These are phyloP conservation scores for Drosophila watanabei DNA, from an alignment of 1,140 invertebrate genomes.

Conservation along the genomic window DNA sequence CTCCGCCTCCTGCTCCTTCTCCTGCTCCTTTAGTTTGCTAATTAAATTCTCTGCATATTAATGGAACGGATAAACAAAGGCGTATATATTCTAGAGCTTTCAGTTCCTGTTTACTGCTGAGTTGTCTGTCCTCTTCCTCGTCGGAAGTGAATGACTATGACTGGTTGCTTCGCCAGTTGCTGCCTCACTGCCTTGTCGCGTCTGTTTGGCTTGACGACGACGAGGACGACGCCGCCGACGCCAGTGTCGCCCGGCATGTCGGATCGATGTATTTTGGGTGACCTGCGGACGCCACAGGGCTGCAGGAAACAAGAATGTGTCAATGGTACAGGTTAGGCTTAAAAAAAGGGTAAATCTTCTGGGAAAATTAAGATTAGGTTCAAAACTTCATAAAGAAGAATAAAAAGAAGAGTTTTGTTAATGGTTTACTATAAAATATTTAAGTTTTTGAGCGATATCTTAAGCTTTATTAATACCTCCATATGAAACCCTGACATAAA, in stretches of 20 bases:
- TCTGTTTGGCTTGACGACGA: conserved; percentile 76
- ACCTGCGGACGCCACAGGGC: conserved; percentile 46
- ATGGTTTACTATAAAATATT: neutral
- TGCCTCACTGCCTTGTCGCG: conserved; percentile 59
- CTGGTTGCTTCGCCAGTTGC: conserved; percentile 70
- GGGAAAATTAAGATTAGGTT: neutral
- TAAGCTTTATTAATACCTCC: neutral
- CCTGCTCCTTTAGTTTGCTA: conserved; percentile 14
- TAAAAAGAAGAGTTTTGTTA: neutral
- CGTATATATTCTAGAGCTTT: conserved; percentile 22
- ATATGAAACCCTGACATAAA: neutral
- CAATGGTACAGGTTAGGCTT: too few species aligned
- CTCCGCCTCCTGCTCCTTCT: neutral
- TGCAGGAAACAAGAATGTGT: neutral
- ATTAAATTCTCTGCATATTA: conserved; percentile 62
- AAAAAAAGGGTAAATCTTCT: too few species aligned
- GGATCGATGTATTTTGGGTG: conserved; percentile 46
- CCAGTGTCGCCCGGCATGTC: conserved; percentile 40
- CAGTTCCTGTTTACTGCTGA: conserved; percentile 14
- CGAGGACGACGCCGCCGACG: conserved; percentile 30
- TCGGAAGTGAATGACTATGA: conserved; percentile 49
- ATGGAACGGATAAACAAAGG: conserved; percentile 20
- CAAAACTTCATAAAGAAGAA: neutral
- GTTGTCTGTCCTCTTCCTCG: conserved; percentile 46
- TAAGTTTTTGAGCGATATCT: neutral